phyloP scores from a whole-genome alignment of 2,888 invertebrate genomes.

The Stomorhina lunata region DNA sequence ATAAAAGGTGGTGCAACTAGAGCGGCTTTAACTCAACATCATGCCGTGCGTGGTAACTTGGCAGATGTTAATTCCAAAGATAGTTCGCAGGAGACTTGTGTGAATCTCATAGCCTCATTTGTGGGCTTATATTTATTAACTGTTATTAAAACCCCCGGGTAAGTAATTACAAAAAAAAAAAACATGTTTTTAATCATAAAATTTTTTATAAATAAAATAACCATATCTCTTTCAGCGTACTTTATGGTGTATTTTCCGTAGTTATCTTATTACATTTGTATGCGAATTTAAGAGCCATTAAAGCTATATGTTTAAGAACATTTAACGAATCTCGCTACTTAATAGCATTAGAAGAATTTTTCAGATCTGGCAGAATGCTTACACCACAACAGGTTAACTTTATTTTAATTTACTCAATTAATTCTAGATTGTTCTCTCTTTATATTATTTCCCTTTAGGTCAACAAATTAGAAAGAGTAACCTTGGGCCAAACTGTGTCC shows the following conservation, averaged over 20 bases:
- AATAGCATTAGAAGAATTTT: conserved; percentile 85
- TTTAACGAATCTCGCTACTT: conserved; percentile 90
- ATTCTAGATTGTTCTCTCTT: too few relatives aligned
- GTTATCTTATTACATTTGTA: conserved; percentile 90
- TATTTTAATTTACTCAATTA: not conserved
- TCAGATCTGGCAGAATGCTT: conserved; percentile 83
- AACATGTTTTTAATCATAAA: not conserved
- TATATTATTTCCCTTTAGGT: conserved; percentile 69
- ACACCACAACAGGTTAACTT: conserved; percentile 82
- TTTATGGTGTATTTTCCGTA: conserved; percentile 86
- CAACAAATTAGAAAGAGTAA: conserved; percentile 87
- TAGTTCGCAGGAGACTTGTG: conserved; percentile 97
- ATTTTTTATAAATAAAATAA: not conserved
- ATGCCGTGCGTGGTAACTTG: conserved; percentile 92
- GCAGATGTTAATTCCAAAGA: conserved; percentile 97
- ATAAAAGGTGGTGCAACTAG: conserved; percentile 91
- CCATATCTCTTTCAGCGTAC: conserved; percentile 81
- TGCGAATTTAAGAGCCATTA: conserved; percentile 93
- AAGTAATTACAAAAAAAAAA: conserved; percentile 68
- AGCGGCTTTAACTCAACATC: conserved; percentile 95
- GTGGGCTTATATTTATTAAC: conserved; percentile 88
- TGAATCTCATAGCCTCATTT: conserved; percentile 92
- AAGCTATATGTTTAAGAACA: conserved; percentile 87
- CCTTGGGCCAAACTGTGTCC: conserved; percentile 82
- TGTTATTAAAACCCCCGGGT: conserved; percentile 82